These are phyloP conservation scores for Lapara coniferarum DNA, from an alignment of 2,888 invertebrate species.

Conservation along the genomic window DNA sequence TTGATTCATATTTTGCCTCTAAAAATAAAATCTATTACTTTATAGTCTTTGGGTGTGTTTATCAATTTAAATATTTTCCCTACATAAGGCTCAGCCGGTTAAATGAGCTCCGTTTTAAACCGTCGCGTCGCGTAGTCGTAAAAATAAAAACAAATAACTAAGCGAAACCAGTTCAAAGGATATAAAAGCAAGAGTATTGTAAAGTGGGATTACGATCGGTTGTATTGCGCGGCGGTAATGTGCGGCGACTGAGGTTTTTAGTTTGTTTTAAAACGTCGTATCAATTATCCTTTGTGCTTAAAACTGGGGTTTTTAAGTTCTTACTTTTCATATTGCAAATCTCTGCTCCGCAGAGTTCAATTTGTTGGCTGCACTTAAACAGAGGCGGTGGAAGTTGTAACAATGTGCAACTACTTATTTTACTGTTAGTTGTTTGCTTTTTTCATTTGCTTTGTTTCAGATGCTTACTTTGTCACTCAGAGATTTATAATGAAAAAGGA, in stretches of 20 bases:
- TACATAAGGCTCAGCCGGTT: background rate
- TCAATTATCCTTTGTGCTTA: slow-evolving; percentile 13
- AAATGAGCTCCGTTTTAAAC: background rate
- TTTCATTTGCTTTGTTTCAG: background rate
- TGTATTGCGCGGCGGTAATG: background rate
- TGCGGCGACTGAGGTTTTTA: background rate
- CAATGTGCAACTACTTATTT: background rate
- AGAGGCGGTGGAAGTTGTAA: background rate
- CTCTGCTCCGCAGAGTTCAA: slow-evolving; percentile 5
- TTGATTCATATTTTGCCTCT: no score
- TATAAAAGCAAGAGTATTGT: background rate
- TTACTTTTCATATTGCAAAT: slow-evolving; percentile 12
- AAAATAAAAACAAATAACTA: background rate
- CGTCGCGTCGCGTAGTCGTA: background rate
- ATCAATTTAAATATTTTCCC: background rate
- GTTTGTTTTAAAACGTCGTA: slow-evolving; percentile 2
- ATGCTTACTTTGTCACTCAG: background rate
- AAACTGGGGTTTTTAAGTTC: slow-evolving; percentile 9
- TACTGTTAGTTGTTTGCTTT: background rate
- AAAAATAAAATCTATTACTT: no score
- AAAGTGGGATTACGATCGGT: background rate
- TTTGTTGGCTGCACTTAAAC: background rate
- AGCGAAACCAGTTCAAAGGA: background rate
- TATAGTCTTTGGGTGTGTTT: background rate
- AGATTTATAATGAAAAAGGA: no score